A percentile compares a stretch with the other conserved stretches of the same genome.
phyloP scores from a whole-genome alignment of 1,140 invertebrate species.

The Aleiodes sp. region DNA sequence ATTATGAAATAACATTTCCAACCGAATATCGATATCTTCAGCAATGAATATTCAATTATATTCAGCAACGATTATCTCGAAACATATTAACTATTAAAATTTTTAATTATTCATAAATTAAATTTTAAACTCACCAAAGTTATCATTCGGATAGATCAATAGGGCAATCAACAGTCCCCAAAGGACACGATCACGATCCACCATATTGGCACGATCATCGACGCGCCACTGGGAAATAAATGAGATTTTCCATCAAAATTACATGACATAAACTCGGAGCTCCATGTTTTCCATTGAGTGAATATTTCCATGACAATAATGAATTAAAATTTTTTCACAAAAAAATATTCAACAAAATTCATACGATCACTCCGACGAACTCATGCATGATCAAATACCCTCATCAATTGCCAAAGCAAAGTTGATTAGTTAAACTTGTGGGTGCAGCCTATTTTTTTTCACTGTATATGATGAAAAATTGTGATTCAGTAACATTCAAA shows the following conservation, averaged over 20 bases:
- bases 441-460: background rate
- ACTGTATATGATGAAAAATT: background rate
- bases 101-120: constrained; percentile 11
- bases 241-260: constrained; percentile 22
- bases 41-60: background rate
- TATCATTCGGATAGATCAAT: constrained; percentile 55
- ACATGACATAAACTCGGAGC: background rate
- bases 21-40: too few species aligned
- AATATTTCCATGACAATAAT: background rate
- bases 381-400: background rate
- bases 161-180: constrained; percentile 51
- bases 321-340: background rate
- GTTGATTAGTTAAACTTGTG: background rate
- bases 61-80: background rate
- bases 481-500: background rate
- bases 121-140: constrained; percentile 51
- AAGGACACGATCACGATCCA: constrained; percentile 49
- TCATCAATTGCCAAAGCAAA: background rate
- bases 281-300: background rate
- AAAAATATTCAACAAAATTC: too few species aligned
- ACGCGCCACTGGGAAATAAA: constrained; percentile 45
- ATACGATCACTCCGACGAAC: too few species aligned
- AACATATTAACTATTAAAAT: background rate
- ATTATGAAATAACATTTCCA: too few species aligned
- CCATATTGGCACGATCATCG: constrained; percentile 53